Base-by-base conservation (phyloP, 1,140 invertebrate species). In the Pseudachorutes palmiensis region DNA sequence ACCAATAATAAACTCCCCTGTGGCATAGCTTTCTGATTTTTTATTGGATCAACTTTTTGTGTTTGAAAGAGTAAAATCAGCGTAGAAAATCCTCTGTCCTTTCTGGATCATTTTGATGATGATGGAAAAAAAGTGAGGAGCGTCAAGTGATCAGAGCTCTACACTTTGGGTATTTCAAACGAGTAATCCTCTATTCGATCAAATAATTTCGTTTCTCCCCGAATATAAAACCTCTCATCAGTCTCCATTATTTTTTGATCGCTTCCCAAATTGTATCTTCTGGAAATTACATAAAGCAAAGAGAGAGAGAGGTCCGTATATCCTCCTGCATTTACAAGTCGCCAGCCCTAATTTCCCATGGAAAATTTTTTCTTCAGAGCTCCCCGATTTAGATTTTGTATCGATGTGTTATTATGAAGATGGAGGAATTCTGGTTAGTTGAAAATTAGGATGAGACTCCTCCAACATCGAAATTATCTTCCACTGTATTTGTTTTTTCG, bases 161-260 rank as follows among this genome's bases (percentile, higher is more conserved):
- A n/a, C n/a, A n/a, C n/a, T n/a, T n/a, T n/a, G n/a, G n/a, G n/a
- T n/a, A n/a, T n/a, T 45, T 45, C 19, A 19, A 45, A 19, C 9
- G 36, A 9, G 9, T 45, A 45, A 45, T 45, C 36, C 36, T 19
- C n/a, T n/a, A n/a, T 45, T 45, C 9, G 36, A 45, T 45, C 36
- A 45, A 45, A 45, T 45, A 45, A 45, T 45, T 45, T 45, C 9
- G 12, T 55, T 55, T 55, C 24, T 12, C 24, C 24, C 24, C 51
- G 51, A 55, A 55, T 55, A 14, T 26, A 55, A 55, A 55, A 55
- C 51, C 51, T 55, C 51, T 55, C 51, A 55, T 55, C 51, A 55
- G 51, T 55, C 12, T 55, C 51, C 5, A 55, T 55, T 55, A 55
- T 55, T 55, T 55, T 55, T 55, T 55, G 51, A 55, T 55, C 51